Base-by-base conservation (phyloP, 2,797 vertebrate genomes). In the Sebastes hopkinsi region DNA sequence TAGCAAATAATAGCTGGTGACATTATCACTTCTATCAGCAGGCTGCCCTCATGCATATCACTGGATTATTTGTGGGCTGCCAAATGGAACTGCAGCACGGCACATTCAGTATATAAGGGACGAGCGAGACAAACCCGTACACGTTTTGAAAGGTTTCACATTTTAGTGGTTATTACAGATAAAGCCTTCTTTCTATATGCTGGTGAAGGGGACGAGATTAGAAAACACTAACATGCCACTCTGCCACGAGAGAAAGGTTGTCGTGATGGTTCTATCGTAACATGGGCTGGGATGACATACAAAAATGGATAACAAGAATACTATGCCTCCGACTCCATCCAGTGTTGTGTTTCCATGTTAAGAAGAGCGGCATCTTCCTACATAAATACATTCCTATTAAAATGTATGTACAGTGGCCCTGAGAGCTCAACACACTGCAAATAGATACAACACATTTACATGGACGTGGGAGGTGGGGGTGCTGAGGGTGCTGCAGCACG, bases 1-100 rank as follows among this genome's bases (percentile, higher is more conserved):
- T 76, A 77, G 81, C 75, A 85, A 83, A 90, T 89, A 86, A 87
- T 78, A 86, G 79, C 83, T 61, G 54, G 66, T 90, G 85, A 79
- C 88, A 86, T 79, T 85, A 83, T 86, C 80, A 68, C 75, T 84
- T 72, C 34, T 36, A 86, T 86, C 81, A 52, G 52, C 82, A 67
- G 69, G 67, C 80, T 80, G 80, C 75, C 55, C 72, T 79, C 81
- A 81, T 82, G 84, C 81, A 78, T 79, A 79, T 86, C 79, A 65
- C 70, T 69, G 32, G 55, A n/a, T 68, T 86, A 67, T 65, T 34
- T 79, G 72, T 69, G 72, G 14, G 77, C 70, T 11, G 59, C 55
- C 79, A 84, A 83, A 89, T 79, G 66, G 36, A 85, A 88, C 75
- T 67, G 69, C 52, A 81, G 66, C 54, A 8, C 20, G 23, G 52